phyloP scores from a whole-genome alignment of 2,888 invertebrate species.

The Dusona sp. region DNA sequence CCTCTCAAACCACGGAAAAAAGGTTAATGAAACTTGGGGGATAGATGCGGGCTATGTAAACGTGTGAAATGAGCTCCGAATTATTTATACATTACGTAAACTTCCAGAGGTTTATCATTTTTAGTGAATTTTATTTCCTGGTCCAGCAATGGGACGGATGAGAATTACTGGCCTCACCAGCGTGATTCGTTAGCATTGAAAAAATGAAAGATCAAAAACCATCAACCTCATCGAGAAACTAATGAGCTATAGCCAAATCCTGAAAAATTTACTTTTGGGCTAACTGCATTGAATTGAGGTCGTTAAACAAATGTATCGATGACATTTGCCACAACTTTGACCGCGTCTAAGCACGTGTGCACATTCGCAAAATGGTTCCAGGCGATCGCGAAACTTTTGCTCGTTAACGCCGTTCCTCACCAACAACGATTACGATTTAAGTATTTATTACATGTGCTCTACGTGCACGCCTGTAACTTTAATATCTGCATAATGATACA shows the following conservation, averaged over 20 bases:
- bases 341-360: neutral
- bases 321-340: constrained; percentile 33
- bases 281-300: neutral
- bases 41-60: neutral
- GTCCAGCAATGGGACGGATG: neutral
- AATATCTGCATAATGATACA: constrained; percentile 3
- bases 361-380: constrained; percentile 15
- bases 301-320: constrained; percentile 27
- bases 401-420: constrained; percentile 23
- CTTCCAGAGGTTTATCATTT: neutral
- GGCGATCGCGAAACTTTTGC: constrained; percentile 35
- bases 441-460: neutral
- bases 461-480: neutral
- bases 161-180: neutral
- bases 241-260: neutral
- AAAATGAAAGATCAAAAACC: neutral
- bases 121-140: neutral
- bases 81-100: neutral
- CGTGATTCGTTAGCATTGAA: neutral
- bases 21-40: neutral
- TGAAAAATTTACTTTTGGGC: neutral
- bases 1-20: neutral
- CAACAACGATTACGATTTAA: neutral
- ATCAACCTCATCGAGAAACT: neutral
- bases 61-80: neutral